Base-by-base conservation (phyloP, 2,888 invertebrate genomes). In the Mystacides longicornis region DNA sequence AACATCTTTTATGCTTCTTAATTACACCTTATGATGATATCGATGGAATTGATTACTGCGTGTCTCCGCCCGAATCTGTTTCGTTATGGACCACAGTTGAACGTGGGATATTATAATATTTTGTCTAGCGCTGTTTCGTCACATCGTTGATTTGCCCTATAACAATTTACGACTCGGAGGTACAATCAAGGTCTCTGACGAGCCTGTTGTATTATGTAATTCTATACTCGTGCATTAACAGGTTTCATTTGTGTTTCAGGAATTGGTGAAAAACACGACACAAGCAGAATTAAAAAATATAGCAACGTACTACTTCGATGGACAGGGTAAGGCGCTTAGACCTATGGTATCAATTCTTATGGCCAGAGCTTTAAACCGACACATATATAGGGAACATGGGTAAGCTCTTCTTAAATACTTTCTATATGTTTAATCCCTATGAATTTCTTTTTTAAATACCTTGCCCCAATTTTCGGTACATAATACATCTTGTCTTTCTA, bases 261-360 rank as follows among this genome's bases (percentile, higher is more conserved):
- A 82, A 69, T 79, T 92, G 71, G 79, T 83, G 69, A 80, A 80
- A 67, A 88, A 89, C 72, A 90, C 90, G 66, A 84, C 84, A 71
- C 87, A 88, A 72, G 78, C 85, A 61, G 91, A 93, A 75, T 79
- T 98, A 69, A 86, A 87, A 74, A 87, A 88, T 71, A 93, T 97
- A 77, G 87, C 96, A 60, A 89, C 91, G 68, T 98, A 99, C 76
- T 97, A 98, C 78, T 97, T 99, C 78, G 93, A 95, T 75, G 96
- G 97, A 59, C 90, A 95, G 72, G 98, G 98, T 67, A 99, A 99
- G 80, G 92, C 95, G 64, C 81, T 98, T 64, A 83, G 98, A 69
- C 98, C 98, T 51, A 92, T 94, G 87, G 87, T 98, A 51, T 87
- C 92, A 53, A 84, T 95, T 69, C 83, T 98, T 55, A 93, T 97